phyloP scores from a whole-genome alignment of 2,113 vertebrate genomes.

The Baryphthengus martii region DNA sequence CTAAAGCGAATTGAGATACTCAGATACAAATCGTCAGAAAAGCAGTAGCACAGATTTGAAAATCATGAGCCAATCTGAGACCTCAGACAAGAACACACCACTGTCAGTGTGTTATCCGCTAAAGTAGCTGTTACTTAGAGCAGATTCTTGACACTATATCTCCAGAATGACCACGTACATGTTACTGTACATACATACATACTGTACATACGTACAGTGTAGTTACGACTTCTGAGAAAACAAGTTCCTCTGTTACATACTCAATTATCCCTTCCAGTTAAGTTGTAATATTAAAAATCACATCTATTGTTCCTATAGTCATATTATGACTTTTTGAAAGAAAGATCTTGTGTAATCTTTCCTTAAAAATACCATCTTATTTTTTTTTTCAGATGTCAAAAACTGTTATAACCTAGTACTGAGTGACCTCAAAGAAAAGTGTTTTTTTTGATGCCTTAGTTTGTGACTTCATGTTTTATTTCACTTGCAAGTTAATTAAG shows the following conservation, averaged over 20 bases:
- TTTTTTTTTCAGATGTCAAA: not conserved
- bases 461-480: not conserved
- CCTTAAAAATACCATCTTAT: not conserved
- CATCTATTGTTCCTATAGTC: not conserved
- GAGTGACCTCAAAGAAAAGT: not conserved
- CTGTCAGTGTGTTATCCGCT: not conserved
- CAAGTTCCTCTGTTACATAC: not conserved
- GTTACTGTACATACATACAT: rapidly evolving
- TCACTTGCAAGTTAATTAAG: not conserved
- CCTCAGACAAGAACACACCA: not conserved
- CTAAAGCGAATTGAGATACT: not conserved
- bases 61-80: not conserved
- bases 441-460: not conserved
- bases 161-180: not conserved
- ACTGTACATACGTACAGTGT: too few species aligned
- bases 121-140: not conserved
- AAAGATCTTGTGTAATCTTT: not conserved
- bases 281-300: not conserved
- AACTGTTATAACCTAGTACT: not conserved
- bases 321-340: not conserved
- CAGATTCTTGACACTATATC: not conserved
- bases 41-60: not conserved
- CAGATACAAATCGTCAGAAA: not conserved
- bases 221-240: too few species aligned
- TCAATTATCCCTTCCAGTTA: not conserved